Percentiles rank a stretch among this genome's conserved stretches.
Evolutionary conservation across 2,113 vertebrate species (phyloP).

Genomic region (Herpailurus yagouaroundi): DNA sequence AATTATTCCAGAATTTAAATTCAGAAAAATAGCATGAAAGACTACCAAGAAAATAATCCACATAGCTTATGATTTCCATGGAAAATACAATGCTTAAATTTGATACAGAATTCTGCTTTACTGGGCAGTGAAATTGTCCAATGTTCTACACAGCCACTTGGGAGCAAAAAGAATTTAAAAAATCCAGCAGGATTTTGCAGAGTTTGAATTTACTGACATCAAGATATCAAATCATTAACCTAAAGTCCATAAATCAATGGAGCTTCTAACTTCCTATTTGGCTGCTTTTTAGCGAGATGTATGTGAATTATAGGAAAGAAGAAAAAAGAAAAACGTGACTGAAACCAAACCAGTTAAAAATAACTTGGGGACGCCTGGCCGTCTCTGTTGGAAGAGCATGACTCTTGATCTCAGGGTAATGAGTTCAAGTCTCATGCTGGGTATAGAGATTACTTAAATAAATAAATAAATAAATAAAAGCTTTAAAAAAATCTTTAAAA

Average conservation of each 20-base stretch:
- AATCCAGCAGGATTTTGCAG: conserved; percentile 41
- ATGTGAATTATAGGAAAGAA: conserved; percentile 3
- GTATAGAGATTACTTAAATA: background rate
- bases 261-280: background rate
- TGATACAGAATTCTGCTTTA: conserved; percentile 4
- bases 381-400: background rate
- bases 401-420: background rate
- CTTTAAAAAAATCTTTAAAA: background rate
- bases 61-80: background rate
- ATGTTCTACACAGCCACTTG: background rate
- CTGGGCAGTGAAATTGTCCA: conserved; percentile 32
- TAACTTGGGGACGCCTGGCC: background rate
- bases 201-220: conserved; percentile 48
- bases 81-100: conserved; percentile 15
- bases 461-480: background rate
- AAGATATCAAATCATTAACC: conserved; percentile 53
- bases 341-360: conserved; percentile 34
- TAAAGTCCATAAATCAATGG: conserved; percentile 14
- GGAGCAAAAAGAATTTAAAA: conserved; percentile 37
- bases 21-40: conserved; percentile 16
- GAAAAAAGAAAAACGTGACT: conserved; percentile 20
- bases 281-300: conserved; percentile 12
- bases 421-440: background rate
- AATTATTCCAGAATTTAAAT: conserved; percentile 8
- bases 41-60: background rate